Evolutionary conservation across 2,888 invertebrate genomes (phyloP).

Genomic region (Nephrotoma appendiculata): DNA sequence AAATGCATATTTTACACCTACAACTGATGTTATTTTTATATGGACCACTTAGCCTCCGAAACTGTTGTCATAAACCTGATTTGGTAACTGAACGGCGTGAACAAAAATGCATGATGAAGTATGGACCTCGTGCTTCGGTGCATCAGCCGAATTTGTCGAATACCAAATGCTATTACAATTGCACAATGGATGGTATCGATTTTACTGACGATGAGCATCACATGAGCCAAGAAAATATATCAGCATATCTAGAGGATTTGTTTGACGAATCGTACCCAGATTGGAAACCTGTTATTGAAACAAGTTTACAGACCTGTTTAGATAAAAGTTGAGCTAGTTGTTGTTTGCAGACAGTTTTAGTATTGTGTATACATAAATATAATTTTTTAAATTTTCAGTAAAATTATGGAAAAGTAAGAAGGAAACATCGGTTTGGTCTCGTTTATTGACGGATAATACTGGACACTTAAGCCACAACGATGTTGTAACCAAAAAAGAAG

Average conservation of each 20-base stretch:
- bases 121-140: not conserved
- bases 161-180: not conserved
- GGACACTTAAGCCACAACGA: not conserved
- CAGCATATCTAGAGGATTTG: not conserved
- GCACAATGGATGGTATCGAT: not conserved
- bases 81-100: not conserved
- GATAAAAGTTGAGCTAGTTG: not conserved
- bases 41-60: not conserved
- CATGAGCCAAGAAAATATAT: not conserved
- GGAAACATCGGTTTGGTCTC: not conserved
- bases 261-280: not conserved
- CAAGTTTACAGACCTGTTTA: not conserved
- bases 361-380: not conserved
- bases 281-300: not conserved
- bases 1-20: not conserved
- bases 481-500: not conserved
- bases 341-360: not conserved
- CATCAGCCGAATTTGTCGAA: not conserved
- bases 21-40: not conserved
- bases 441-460: not conserved
- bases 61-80: not conserved
- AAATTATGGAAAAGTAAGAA: not conserved
- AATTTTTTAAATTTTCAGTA: not conserved
- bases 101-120: not conserved
- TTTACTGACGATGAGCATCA: not conserved